Conservation (phyloP, 2,888 invertebrate genomes). For the Gortyna flavago region DNA sequence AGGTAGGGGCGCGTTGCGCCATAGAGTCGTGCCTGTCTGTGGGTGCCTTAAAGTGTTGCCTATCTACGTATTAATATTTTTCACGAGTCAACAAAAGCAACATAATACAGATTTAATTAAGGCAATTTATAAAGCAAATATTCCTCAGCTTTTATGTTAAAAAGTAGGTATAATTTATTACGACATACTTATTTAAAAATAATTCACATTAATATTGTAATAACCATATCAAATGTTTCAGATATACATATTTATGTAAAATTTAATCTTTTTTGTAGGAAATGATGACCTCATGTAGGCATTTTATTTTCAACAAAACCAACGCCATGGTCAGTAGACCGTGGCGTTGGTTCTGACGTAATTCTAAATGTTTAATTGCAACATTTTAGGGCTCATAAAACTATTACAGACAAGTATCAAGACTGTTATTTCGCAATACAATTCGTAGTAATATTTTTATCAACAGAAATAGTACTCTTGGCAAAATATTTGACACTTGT, state of each 20-base stretch:
- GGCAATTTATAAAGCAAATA: conserved; percentile 9
- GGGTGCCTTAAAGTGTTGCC: neutral
- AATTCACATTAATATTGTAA: conserved; percentile 40
- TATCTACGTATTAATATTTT: neutral
- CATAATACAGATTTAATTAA: neutral
- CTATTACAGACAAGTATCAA: conserved; percentile 15
- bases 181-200: conserved; percentile 13
- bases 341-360: conserved; percentile 58
- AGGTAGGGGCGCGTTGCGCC: neutral
- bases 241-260: conserved; percentile 44
- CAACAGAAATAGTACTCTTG: conserved; percentile 22
- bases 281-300: conserved; percentile 48
- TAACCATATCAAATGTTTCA: conserved; percentile 20
- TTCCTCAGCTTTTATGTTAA: conserved; percentile 12
- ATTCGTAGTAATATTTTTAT: conserved; percentile 23
- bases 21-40: neutral
- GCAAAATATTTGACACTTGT: conserved; percentile 35
- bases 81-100: neutral
- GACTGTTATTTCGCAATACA: conserved; percentile 13
- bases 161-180: conserved; percentile 31
- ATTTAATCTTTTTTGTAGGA: conserved; percentile 33
- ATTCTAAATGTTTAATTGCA: conserved; percentile 49
- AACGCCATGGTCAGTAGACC: conserved; percentile 57
- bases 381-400: conserved; percentile 52
- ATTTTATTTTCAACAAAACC: conserved; percentile 46